A percentile compares a stretch with the other conserved stretches of the same genome.
phyloP scores from a whole-genome alignment of 35 echinoderm and acorn worm genomes.

The Apostichopus californicus region DNA sequence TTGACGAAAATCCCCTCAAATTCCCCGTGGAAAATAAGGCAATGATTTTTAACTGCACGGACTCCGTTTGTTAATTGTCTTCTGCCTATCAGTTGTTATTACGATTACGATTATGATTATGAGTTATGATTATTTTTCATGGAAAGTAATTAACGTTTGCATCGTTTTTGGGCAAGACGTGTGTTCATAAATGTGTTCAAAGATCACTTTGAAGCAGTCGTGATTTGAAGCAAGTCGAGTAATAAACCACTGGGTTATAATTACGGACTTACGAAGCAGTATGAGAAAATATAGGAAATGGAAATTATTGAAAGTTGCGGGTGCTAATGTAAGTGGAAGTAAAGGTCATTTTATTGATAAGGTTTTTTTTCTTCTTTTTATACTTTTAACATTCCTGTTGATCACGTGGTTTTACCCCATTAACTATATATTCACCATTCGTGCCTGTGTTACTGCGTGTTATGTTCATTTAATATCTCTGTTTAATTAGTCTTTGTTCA shows the following conservation, averaged over 20 bases:
- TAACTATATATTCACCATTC: slow-evolving; percentile 1
- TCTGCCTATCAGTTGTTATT: too few relatives aligned
- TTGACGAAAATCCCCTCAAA: too few relatives aligned
- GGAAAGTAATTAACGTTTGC: too few relatives aligned
- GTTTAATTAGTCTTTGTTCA: neutral
- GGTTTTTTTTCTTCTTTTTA: neutral
- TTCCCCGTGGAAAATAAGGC: too few relatives aligned
- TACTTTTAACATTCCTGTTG: slow-evolving; percentile 44
- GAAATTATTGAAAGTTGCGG: neutral
- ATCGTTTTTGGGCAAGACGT: too few relatives aligned
- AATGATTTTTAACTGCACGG: too few relatives aligned
- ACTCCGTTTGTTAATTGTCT: too few relatives aligned
- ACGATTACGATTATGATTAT: too few relatives aligned
- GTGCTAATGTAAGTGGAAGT: neutral
- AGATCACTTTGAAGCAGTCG: too few relatives aligned
- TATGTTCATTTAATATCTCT: neutral
- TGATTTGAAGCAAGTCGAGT: neutral
- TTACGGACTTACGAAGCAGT: neutral
- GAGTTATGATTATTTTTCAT: too few relatives aligned
- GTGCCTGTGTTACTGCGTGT: slow-evolving; percentile 24
- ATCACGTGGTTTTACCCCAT: slow-evolving; percentile 24
- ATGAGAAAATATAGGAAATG: neutral
- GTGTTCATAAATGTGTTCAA: too few relatives aligned
- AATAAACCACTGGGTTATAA: neutral
- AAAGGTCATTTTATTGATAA: neutral